Base-by-base conservation (phyloP, 2,888 invertebrate genomes). In the Acrocyrtus sp. region DNA sequence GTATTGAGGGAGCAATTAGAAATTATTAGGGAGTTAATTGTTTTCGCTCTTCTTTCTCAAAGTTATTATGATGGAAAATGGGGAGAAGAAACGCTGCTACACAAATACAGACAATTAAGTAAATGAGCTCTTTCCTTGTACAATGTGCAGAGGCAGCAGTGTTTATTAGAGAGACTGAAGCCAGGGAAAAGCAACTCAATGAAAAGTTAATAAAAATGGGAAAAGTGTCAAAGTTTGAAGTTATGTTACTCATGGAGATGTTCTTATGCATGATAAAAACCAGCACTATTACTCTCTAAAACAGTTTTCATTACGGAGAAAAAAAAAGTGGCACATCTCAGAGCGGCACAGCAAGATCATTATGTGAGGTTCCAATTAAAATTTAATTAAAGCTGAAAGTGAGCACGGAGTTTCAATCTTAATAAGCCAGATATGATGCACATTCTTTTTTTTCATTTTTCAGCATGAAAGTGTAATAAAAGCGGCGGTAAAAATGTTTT, bases 1-100 rank as follows among this genome's bases (percentile, higher is more conserved):
- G 73, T 73, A 73, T 73, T 73, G 73, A 73, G 73, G 73, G 73
- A 73, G 67, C 73, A 67, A 73, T 73, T 73, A 73, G 73, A 73
- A 73, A 73, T 68, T 73, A 73, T 73, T 67, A 68, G 73, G 50
- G 62, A 73, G 73, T 73, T 73, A 73, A 73, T 73, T 73, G 73
- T 73, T 73, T 72, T 73, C 67, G 47, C 57, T 34, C 60, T 70
- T 65, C 61, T 61, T 68, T 61, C 34, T 34, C 34, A 8, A 34
- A 5, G 6, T 12, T 12, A 34, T 34, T 34, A 34, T 34, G 34
- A 34, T 34, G 34, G 34, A 34, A 12, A 50, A 19, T 27, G 41
- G 63, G 15, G 51, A 62, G 29, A 24, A 57, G 15, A 26, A 53
- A 29, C 8, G 43, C 45, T 17, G 41, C 24, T 34, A 34, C n/a